Evolutionary conservation across 2,797 vertebrate genomes (phyloP).

Genomic region (Myiothlypis chrysogaster): DNA sequence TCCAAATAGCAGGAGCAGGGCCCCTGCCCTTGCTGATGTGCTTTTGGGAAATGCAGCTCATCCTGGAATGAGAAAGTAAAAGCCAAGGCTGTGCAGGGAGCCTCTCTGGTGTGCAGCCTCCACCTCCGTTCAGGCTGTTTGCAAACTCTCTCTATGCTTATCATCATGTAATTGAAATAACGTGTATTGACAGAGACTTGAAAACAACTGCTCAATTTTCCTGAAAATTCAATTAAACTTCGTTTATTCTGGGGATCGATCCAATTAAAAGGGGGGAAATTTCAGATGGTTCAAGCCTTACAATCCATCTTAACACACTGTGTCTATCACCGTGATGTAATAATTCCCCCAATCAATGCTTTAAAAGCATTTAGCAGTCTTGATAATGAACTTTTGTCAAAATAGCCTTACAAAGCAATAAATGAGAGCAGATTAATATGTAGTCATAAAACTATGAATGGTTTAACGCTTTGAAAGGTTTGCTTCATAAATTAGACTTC

Average conservation of each 20-base stretch:
- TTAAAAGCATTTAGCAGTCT: slow-evolving; percentile 94
- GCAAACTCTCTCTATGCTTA: slow-evolving; percentile 74
- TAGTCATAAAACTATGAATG: slow-evolving; percentile 82
- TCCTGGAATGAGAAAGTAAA: slow-evolving; percentile 50
- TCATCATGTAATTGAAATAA: slow-evolving; percentile 95
- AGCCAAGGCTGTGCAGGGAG: neutral
- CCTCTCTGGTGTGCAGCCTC: slow-evolving; percentile 3
- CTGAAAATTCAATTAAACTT: slow-evolving; percentile 98
- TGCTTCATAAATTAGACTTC: slow-evolving; percentile 50
- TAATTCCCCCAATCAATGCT: slow-evolving; percentile 96
- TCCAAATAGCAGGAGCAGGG: neutral
- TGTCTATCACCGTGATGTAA: slow-evolving; percentile 83
- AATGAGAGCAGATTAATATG: slow-evolving; percentile 89
- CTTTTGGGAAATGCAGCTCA: slow-evolving; percentile 52
- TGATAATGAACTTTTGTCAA: slow-evolving; percentile 94
- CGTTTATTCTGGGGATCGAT: slow-evolving; percentile 94
- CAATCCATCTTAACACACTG: slow-evolving; percentile 85
- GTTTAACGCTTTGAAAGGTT: slow-evolving; percentile 59
- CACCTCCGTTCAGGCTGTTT: slow-evolving; percentile 34
- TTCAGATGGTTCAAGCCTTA: slow-evolving; percentile 80
- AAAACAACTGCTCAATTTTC: slow-evolving; percentile 96
- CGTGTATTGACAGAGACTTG: slow-evolving; percentile 90
- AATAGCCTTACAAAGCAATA: slow-evolving; percentile 90
- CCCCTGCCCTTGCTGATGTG: neutral
- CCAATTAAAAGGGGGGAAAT: slow-evolving; percentile 83